These are phyloP conservation scores for Taxidea taxus DNA, from an alignment of 2,113 vertebrate species.

Conservation along the genomic window DNA sequence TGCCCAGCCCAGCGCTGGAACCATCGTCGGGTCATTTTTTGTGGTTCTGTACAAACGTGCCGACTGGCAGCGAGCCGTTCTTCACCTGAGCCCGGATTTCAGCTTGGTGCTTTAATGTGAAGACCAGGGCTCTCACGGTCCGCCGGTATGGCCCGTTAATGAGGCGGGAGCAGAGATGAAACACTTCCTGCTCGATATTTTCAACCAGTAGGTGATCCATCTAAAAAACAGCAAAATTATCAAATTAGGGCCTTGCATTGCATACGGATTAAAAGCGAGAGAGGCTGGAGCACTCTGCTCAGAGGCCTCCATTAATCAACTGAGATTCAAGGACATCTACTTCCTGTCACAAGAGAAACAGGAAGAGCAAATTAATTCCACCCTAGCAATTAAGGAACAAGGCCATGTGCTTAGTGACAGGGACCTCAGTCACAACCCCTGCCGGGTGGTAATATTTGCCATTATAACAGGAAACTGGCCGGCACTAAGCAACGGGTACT, in stretches of 20 bases:
- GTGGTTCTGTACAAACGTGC: conserved; percentile 88
- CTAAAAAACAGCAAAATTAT: conserved; percentile 88
- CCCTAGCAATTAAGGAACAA: conserved; percentile 85
- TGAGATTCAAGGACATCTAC: conserved; percentile 84
- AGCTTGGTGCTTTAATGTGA: conserved; percentile 93
- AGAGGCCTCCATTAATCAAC: conserved; percentile 84
- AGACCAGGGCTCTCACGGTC: conserved; percentile 92
- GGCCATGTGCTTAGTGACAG: conserved; percentile 82
- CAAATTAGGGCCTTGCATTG: conserved; percentile 83
- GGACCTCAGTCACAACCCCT: conserved; percentile 81
- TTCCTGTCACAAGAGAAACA: conserved; percentile 83
- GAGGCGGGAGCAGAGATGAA: conserved; percentile 92
- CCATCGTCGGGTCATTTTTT: conserved; percentile 86
- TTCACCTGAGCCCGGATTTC: conserved; percentile 88
- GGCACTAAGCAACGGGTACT: conserved; percentile 69
- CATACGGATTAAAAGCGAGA: conserved; percentile 81
- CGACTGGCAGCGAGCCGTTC: conserved; percentile 83
- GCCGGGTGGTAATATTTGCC: conserved; percentile 83
- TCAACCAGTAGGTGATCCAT: conserved; percentile 92
- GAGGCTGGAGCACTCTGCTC: conserved; percentile 77
- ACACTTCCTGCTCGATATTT: conserved; percentile 95
- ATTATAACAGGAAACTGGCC: conserved; percentile 84
- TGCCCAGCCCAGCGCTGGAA: conserved; percentile 34
- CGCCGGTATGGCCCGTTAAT: conserved; percentile 90
- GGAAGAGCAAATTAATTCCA: conserved; percentile 88